Evolutionary conservation across 2,113 vertebrate species (phyloP).

Genomic region (Tapirus terrestris): DNA sequence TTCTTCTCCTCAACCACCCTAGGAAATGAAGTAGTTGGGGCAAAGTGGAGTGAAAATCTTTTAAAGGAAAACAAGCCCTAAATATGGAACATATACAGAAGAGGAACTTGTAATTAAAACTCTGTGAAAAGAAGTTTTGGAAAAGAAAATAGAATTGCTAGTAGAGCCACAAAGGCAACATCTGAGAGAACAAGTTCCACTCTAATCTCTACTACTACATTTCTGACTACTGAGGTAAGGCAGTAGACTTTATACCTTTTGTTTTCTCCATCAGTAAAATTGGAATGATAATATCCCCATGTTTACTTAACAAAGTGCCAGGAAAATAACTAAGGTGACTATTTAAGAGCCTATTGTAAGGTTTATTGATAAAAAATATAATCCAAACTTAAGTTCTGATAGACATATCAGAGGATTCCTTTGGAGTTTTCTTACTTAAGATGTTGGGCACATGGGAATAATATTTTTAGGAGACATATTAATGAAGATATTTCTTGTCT

Average conservation of each 20-base stretch:
- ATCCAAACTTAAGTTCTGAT: background rate
- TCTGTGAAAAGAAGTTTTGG: background rate
- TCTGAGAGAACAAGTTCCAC: background rate
- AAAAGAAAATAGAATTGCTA: background rate
- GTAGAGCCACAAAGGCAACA: background rate
- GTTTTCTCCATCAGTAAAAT: background rate
- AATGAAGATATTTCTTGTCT: background rate
- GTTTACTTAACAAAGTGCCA: background rate
- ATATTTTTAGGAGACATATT: background rate
- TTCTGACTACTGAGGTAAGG: background rate
- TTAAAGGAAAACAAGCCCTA: background rate
- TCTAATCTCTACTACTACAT: background rate
- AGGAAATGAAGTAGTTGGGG: background rate
- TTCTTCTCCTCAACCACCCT: background rate
- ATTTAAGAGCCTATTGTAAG: background rate
- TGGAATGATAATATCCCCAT: background rate
- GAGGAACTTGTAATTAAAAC: slow-evolving; percentile 1
- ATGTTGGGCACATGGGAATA: background rate
- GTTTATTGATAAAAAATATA: background rate
- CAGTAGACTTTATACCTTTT: background rate
- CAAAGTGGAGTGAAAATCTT: slow-evolving; percentile 10
- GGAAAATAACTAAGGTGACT: background rate
- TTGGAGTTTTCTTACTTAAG: background rate
- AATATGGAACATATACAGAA: background rate
- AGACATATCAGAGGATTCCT: background rate